Percentiles rank a stretch among this genome's conserved stretches.
These are phyloP conservation scores for Thecophora atra DNA, from an alignment of 2,888 invertebrate species.

Conservation along the genomic window DNA sequence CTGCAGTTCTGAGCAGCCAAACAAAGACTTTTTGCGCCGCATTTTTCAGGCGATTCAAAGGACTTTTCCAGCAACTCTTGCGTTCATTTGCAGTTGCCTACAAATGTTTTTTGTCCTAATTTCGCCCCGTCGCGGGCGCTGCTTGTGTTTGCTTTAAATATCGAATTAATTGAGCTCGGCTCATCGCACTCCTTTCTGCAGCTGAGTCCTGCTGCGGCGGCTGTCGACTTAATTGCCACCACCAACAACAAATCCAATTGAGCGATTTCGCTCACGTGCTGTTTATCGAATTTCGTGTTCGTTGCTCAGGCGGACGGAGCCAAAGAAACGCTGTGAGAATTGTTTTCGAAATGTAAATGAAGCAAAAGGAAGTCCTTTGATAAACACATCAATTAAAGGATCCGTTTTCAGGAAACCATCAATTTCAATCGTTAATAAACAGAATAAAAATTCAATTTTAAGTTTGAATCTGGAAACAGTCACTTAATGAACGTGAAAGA, in stretches of 20 bases:
- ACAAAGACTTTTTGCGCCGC: constrained; percentile 15
- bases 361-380: not conserved
- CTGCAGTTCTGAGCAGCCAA: not conserved
- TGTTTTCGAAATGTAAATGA: not conserved
- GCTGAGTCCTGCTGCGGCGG: not conserved
- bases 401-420: not conserved
- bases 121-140: not conserved
- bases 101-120: not conserved
- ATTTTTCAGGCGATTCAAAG: constrained; percentile 9
- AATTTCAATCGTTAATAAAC: not conserved
- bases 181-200: not conserved
- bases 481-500: too few relatives aligned
- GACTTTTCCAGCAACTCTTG: too few relatives aligned
- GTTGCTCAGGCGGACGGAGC: not conserved
- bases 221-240: not conserved
- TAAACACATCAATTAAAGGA: not conserved
- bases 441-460: not conserved
- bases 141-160: constrained; percentile 9
- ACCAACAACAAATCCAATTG: constrained; percentile 26
- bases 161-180: not conserved
- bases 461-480: too few relatives aligned
- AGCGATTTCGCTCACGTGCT: constrained; percentile 22
- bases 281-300: not conserved
- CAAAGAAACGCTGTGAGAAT: not conserved
- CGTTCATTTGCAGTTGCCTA: not conserved